Conservation (phyloP, 2,113 vertebrate genomes). For the Menidia beryllina region DNA sequence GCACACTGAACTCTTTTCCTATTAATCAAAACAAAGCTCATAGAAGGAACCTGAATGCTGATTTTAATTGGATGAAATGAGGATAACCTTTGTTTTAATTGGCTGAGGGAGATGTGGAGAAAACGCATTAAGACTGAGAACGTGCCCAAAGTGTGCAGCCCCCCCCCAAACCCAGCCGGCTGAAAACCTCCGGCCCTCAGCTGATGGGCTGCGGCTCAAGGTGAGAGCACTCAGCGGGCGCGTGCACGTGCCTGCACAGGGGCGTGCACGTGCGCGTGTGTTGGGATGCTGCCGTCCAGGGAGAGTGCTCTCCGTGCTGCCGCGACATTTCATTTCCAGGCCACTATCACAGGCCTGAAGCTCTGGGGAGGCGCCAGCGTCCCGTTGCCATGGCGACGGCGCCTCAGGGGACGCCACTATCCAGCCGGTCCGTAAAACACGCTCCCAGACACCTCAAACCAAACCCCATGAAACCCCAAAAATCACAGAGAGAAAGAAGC, state of each 20-base stretch:
- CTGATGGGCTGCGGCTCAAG: constrained; percentile 23
- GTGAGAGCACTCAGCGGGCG: constrained; percentile 23
- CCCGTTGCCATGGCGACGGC: constrained; percentile 13
- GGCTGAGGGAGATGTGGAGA: constrained; percentile 53
- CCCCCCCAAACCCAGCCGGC: constrained; percentile 1
- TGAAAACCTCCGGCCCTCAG: background rate
- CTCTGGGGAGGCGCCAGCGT: constrained; percentile 32
- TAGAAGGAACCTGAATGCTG: constrained; percentile 49
- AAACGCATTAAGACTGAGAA: constrained; percentile 41
- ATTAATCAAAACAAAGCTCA: constrained; percentile 72
- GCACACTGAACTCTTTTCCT: constrained; percentile 31
- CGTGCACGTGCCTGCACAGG: constrained; percentile 1
- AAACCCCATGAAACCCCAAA: background rate
- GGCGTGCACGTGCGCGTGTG: constrained; percentile 21
- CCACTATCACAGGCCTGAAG: constrained; percentile 33
- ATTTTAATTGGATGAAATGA: constrained; percentile 76
- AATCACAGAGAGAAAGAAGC: background rate
- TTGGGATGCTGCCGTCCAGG: constrained; percentile 17
- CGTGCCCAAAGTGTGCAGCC: constrained; percentile 23
- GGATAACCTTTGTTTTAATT: constrained; percentile 77
- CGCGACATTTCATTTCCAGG: constrained; percentile 66
- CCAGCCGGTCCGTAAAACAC: background rate
- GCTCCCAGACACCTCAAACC: background rate
- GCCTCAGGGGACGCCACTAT: constrained; percentile 20
- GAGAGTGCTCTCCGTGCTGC: constrained; percentile 33